Evolutionary conservation across 1,140 invertebrate species (phyloP).

Genomic region (Harpegnathos saltator): DNA sequence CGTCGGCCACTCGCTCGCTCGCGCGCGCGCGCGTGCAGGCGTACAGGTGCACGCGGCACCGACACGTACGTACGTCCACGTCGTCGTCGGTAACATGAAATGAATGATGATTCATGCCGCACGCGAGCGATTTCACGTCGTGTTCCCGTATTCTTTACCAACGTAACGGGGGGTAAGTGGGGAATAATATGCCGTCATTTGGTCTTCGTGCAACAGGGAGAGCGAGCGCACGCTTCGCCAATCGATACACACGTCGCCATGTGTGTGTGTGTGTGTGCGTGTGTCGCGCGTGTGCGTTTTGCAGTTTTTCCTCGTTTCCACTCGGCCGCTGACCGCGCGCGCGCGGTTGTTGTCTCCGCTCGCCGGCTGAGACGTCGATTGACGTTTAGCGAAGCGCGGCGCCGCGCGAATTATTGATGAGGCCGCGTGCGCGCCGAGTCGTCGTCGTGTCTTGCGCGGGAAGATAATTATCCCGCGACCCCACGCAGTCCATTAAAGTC

Average conservation of each 20-base stretch:
- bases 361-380: slow-evolving; percentile 1
- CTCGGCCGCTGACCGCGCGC: background rate
- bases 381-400: background rate
- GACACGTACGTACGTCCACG: slow-evolving; percentile 64
- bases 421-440: too few species aligned
- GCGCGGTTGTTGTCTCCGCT: slow-evolving; percentile 22
- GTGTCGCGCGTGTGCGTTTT: slow-evolving; percentile 72
- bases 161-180: slow-evolving; percentile 74
- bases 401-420: background rate
- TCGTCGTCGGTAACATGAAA: slow-evolving; percentile 79
- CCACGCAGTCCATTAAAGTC: background rate
- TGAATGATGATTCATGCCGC: slow-evolving; percentile 83
- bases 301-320: slow-evolving; percentile 28
- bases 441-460: too few species aligned
- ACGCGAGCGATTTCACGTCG: slow-evolving; percentile 80
- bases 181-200: slow-evolving; percentile 81
- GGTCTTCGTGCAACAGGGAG: slow-evolving; percentile 79
- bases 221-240: slow-evolving; percentile 64
- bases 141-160: slow-evolving; percentile 76
- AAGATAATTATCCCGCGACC: too few species aligned
- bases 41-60: slow-evolving; percentile 68
- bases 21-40: slow-evolving; percentile 28
- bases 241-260: slow-evolving; percentile 76
- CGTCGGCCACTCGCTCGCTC: slow-evolving; percentile 52
- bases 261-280: too few species aligned